Evolutionary conservation across 2,113 vertebrate genomes (phyloP).

Genomic region (Pholis gunnellus): DNA sequence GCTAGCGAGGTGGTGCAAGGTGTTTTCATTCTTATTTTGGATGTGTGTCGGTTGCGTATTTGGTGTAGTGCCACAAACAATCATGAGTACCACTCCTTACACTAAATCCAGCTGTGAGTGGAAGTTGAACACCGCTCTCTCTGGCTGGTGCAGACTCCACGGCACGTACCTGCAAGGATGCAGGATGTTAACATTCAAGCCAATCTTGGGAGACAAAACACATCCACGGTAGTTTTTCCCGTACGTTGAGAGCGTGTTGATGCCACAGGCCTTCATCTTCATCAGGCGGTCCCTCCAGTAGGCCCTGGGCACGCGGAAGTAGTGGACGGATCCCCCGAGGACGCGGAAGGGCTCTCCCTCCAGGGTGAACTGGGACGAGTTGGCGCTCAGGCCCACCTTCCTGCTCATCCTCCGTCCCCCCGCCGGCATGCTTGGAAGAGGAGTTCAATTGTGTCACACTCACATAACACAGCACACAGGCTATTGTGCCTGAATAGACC

Average conservation of each 20-base stretch:
- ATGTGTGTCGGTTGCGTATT: neutral
- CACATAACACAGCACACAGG: constrained; percentile 68
- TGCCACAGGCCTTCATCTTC: constrained; percentile 94
- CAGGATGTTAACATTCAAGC: constrained; percentile 12
- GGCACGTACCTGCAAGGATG: constrained; percentile 87
- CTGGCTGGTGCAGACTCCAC: constrained; percentile 93
- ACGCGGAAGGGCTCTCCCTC: constrained; percentile 87
- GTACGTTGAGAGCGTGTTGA: constrained; percentile 95
- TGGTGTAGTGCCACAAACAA: neutral
- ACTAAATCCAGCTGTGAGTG: constrained; percentile 88
- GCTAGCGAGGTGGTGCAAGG: neutral
- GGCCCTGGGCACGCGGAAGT: constrained; percentile 89
- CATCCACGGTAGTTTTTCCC: constrained; percentile 56
- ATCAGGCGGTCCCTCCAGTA: constrained; percentile 94
- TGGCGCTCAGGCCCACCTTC: constrained; percentile 85
- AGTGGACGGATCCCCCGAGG: constrained; percentile 90
- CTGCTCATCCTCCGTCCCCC: constrained; percentile 77
- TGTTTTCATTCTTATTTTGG: neutral
- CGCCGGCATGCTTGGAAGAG: constrained; percentile 56
- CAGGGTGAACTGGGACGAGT: constrained; percentile 86
- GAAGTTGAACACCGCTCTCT: constrained; percentile 90
- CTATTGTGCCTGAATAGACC: constrained; percentile 59
- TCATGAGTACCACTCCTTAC: constrained; percentile 76
- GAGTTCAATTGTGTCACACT: constrained; percentile 53
- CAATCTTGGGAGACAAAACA: neutral